Evolutionary conservation across 1,140 invertebrate species (phyloP), one percentile per base, ranked within the genome.

Genomic region (Pseudobourletiella spinata): DNA sequence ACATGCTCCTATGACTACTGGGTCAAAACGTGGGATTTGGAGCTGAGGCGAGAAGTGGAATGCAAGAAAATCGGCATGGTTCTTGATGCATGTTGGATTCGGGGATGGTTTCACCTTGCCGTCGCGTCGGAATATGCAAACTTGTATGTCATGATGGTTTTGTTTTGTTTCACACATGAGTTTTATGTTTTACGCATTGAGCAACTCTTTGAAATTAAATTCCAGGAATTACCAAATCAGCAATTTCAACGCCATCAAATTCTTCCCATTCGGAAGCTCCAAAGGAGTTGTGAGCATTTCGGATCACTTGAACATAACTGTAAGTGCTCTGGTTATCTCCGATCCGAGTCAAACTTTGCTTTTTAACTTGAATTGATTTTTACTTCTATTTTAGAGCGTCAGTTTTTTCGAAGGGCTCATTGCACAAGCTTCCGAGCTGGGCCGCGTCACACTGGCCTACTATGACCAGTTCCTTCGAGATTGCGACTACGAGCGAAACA

Each of bases 1-100:
- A 66, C 62, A 2, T 54, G 46, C 2, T 61, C 58, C 16, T 11
- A 58, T 16, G 68, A 70, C 35, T 28, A 65, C 16, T 24, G 8
- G 3, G 22, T 70, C 2, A 59, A 59, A 43, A 35, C 58, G 0
- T 70, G 63, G 62, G 65, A 70, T 51, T 3, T 42, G 0, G 25
- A 64, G 3, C 32, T 62, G 1, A 26, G 65, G 39, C 24, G 28
- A 44, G 68, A 67, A 58, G 43, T 63, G 14, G 64, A 70, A 20
- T 26, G 25, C 28, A 64, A 64, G 20, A 62, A 59, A 39, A 48
- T 65, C 0, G 68, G 68, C 0, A 28, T 55, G 14, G 32, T 63
- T 24, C 22, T 63, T 8, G 68, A 64, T 46, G 52, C 59, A 28
- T 70, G 68, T 54, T 70, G 68, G 68, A 58, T 70, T 43, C 32